Conservation (phyloP, 2,888 invertebrate genomes). For the Ernsta delagoae region DNA sequence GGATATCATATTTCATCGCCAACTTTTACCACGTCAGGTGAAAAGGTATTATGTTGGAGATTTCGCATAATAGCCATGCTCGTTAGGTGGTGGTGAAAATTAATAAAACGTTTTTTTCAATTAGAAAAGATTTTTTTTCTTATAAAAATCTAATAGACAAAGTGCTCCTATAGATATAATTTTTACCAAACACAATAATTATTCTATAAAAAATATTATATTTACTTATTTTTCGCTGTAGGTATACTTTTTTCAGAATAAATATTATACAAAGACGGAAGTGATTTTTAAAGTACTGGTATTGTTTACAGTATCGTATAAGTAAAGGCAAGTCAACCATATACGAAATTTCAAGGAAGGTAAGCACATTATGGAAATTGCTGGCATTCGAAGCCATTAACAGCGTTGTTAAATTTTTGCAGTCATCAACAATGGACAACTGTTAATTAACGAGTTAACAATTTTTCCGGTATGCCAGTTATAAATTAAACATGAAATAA, state of each 20-base stretch:
- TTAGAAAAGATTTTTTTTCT: no score
- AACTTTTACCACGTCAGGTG: constrained; percentile 10
- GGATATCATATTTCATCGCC: constrained; percentile 3
- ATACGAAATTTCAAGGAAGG: constrained; percentile 23
- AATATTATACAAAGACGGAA: no score
- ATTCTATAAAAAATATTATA: no score
- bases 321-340: constrained; percentile 20
- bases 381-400: constrained; percentile 1
- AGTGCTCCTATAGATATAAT: no score
- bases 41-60: constrained; percentile 5
- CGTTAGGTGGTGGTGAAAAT: background rate
- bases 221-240: no score
- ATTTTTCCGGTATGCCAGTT: background rate
- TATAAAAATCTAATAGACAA: no score
- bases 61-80: background rate
- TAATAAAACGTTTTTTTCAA: background rate
- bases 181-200: no score
- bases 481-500: background rate
- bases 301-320: background rate
- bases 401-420: constrained; percentile 8
- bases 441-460: background rate
- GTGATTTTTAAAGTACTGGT: no score
- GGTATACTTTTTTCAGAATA: no score
- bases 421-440: constrained; percentile 12
- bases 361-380: constrained; percentile 21